Evolutionary conservation across 2,888 invertebrate genomes (phyloP).

Genomic region (Lasioglossum pauxillum): DNA sequence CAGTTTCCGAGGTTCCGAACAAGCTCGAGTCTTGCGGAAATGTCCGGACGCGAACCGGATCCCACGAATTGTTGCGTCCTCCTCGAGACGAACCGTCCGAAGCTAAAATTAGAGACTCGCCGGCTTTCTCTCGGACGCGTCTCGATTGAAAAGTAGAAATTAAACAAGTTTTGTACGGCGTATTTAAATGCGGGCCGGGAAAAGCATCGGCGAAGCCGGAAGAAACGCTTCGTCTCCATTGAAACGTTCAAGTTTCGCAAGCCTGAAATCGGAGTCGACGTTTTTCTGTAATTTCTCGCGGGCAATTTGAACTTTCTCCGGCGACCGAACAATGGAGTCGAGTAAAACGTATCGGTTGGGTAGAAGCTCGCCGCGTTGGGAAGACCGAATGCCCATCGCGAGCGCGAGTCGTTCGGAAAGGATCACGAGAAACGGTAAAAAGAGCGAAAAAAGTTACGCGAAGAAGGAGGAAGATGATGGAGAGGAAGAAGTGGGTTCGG

Average conservation of each 20-base stretch:
- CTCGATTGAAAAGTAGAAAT: not conserved
- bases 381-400: not conserved
- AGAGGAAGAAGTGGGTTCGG: constrained; percentile 73
- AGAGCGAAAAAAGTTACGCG: constrained; percentile 24
- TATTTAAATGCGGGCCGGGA: not conserved
- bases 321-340: not conserved
- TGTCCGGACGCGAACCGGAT: not conserved
- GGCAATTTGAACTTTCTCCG: constrained; percentile 11
- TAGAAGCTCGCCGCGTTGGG: not conserved
- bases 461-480: constrained; percentile 34
- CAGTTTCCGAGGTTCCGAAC: too few species aligned
- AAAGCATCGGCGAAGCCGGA: not conserved
- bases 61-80: not conserved
- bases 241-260: not conserved
- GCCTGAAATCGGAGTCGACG: not conserved
- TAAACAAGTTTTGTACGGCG: not conserved
- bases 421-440: constrained; percentile 48
- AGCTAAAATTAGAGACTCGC: not conserved
- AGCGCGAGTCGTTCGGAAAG: constrained; percentile 31
- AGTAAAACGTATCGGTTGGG: not conserved
- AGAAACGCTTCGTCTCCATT: not conserved
- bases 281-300: not conserved
- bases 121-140: not conserved
- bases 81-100: not conserved
- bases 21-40: not conserved